These are phyloP conservation scores for Actinemys pallida DNA, from an alignment of 2,113 vertebrate species.

Conservation along the genomic window DNA sequence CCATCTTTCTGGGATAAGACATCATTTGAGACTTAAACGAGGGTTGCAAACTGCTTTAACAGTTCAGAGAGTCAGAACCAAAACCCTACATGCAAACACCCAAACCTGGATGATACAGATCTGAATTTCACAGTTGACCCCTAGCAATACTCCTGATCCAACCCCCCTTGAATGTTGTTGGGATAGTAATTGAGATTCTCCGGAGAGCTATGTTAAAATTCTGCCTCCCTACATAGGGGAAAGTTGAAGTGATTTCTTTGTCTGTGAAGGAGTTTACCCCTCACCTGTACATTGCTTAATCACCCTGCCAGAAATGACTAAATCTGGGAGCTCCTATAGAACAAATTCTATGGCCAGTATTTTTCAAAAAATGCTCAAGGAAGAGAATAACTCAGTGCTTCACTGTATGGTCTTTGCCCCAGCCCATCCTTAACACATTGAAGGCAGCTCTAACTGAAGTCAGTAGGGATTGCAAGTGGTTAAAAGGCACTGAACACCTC, in stretches of 20 bases:
- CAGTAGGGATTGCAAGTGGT: background rate
- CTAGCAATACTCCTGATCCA: background rate
- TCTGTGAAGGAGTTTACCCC: background rate
- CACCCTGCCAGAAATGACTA: background rate
- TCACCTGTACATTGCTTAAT: background rate
- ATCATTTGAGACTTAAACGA: background rate
- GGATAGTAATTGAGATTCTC: background rate
- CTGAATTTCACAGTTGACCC: background rate
- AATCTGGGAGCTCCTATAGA: background rate
- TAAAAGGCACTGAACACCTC: background rate
- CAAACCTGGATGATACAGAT: background rate
- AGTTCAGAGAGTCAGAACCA: background rate
- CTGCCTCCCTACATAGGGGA: slow-evolving; percentile 1
- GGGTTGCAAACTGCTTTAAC: background rate
- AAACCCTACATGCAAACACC: background rate
- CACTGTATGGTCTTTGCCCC: background rate
- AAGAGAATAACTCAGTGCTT: background rate
- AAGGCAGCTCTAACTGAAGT: background rate
- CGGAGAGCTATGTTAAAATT: background rate
- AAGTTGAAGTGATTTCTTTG: background rate
- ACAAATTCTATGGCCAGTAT: background rate
- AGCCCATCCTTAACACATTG: background rate
- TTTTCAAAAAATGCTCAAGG: background rate
- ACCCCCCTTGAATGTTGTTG: background rate
- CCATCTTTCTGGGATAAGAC: background rate